Evolutionary conservation across 2,797 vertebrate species (phyloP), one percentile per base, ranked within the genome.

Genomic region (Cygnus olor): DNA sequence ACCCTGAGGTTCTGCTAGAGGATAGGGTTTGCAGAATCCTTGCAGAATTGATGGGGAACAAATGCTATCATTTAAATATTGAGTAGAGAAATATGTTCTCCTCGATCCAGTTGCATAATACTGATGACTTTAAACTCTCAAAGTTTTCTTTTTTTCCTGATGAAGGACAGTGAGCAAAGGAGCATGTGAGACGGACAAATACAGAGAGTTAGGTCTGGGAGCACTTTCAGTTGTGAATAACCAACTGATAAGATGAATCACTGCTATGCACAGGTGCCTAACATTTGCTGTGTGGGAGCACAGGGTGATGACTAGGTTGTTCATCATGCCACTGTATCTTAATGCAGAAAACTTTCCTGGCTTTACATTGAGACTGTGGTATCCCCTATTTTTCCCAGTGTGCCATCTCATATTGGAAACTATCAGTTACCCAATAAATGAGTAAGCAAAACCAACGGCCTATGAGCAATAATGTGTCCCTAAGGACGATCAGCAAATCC

Each of bases 201-300:
- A 61, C 45, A 13, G 58, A 72, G 34, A 85, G 91, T 63, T 27
- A 80, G 69, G 58, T 70, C 76, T 87, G 61, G 51, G 45, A 93
- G 85, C 27, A 8, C 2, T 45, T n/a, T 87, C 90, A 93, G 89
- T 66, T 73, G 30, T 79, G 95, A 95, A 92, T 76, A 95, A 95
- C 90, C 66, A 74, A 74, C 69, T 7, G 24, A 79, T 94, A 87
- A 85, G 61, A 94, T 95, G 87, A 96, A 82, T 95, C 94, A 95
- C 61, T 92, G 93, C 84, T 42, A 78, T 47, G 81, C 96, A 95
- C 92, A 95, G 96, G 94, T 95, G 93, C 92, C 45, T 89, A 93
- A 81, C 94, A 94, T 94, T 95, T 96, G 94, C 89, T 95, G 85
- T 92, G 95, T 96, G 92, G 94, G 94, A 95, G 51, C 89, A 82